Percentiles rank a stretch among this genome's conserved stretches.
Evolutionary conservation across 2,888 invertebrate species (phyloP).

Genomic region (Monochamus alternatus): DNA sequence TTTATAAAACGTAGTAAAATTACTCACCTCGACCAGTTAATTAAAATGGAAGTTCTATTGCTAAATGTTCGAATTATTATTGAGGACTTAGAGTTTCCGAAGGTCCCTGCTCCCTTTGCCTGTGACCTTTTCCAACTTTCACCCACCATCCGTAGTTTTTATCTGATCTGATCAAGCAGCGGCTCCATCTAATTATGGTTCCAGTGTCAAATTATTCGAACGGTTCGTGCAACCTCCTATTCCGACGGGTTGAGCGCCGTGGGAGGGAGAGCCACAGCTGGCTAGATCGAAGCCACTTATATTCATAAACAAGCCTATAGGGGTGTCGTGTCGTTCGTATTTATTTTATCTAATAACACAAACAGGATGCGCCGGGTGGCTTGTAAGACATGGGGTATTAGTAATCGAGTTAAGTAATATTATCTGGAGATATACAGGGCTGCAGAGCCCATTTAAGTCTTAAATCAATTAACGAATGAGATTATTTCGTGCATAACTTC

Average conservation of each 20-base stretch:
- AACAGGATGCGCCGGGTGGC: background rate
- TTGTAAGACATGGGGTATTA: background rate
- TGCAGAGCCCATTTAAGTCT: too few relatives aligned
- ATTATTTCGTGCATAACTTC: too few relatives aligned
- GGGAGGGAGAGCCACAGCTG: constrained; percentile 8
- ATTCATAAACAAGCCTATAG: constrained; percentile 6
- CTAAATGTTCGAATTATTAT: too few relatives aligned
- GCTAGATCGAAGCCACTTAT: constrained; percentile 13
- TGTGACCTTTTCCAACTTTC: too few relatives aligned
- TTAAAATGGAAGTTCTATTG: too few relatives aligned
- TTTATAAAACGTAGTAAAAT: too few relatives aligned
- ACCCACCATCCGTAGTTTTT: too few relatives aligned
- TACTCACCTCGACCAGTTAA: too few relatives aligned
- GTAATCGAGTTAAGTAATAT: background rate
- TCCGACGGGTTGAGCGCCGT: background rate
- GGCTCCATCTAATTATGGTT: background rate
- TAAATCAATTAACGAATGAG: too few relatives aligned
- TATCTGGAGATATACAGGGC: too few relatives aligned
- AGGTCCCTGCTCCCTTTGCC: too few relatives aligned
- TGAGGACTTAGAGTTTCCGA: too few relatives aligned
- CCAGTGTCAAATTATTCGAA: background rate
- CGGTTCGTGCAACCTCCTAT: background rate
- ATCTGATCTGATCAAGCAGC: background rate
- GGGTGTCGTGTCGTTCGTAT: background rate
- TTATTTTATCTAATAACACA: constrained; percentile 12